Evolutionary conservation across 2,888 invertebrate genomes (phyloP).

Genomic region (Brenthis daphne): DNA sequence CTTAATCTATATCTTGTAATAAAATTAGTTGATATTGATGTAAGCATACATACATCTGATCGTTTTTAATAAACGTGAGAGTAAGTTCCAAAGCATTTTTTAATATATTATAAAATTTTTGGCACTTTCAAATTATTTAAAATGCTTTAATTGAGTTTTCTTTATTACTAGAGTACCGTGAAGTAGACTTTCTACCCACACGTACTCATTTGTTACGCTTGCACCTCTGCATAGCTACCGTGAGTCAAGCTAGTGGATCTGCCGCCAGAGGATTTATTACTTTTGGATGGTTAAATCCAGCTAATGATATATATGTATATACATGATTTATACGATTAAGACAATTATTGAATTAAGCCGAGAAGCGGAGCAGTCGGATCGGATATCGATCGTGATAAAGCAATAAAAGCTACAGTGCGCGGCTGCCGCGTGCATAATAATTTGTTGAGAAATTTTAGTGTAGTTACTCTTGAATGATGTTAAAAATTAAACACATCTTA

Average conservation of each 20-base stretch:
- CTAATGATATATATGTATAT: slow-evolving; percentile 30
- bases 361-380: slow-evolving; percentile 17
- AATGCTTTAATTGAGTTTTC: slow-evolving; percentile 7
- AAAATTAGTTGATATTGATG: too few species aligned
- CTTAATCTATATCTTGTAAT: too few species aligned
- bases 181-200: slow-evolving; percentile 35
- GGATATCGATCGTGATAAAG: slow-evolving; percentile 17
- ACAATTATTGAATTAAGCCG: slow-evolving; percentile 32
- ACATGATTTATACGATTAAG: slow-evolving; percentile 34
- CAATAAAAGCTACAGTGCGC: slow-evolving; percentile 19
- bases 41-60: too few species aligned
- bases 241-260: slow-evolving; percentile 31
- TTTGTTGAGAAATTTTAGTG: slow-evolving; percentile 1
- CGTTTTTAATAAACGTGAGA: neutral
- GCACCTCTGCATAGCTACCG: slow-evolving; percentile 40
- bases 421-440: slow-evolving; percentile 13
- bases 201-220: slow-evolving; percentile 37
- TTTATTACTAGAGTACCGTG: slow-evolving; percentile 17
- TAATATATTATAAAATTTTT: neutral
- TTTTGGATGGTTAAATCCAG: slow-evolving; percentile 29
- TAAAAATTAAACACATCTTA: neutral
- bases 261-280: slow-evolving; percentile 38
- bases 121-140: neutral
- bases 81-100: neutral
- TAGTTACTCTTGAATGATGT: neutral